These are phyloP conservation scores for Troglohyphantes excavatus DNA, from an alignment of 2,888 invertebrate genomes.

Conservation along the genomic window DNA sequence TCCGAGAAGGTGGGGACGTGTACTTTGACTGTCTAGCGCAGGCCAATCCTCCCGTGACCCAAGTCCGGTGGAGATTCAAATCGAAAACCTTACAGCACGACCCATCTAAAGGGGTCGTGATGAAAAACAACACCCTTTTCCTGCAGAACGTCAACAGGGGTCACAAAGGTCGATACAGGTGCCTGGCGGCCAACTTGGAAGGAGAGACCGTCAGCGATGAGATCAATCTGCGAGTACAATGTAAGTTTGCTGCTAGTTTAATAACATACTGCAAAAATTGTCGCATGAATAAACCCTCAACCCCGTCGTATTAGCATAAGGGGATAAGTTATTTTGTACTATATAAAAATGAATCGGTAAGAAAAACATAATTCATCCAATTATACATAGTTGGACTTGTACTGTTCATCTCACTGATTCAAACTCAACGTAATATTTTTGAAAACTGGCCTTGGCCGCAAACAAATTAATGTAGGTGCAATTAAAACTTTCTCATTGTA, in stretches of 20 bases:
- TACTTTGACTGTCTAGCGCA: constrained; percentile 96
- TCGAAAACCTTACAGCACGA: constrained; percentile 78
- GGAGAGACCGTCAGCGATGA: constrained; percentile 80
- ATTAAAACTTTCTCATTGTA: too few species aligned
- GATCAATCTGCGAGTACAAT: constrained; percentile 80
- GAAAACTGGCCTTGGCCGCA: too few species aligned
- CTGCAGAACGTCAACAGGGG: constrained; percentile 80
- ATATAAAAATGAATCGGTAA: too few species aligned
- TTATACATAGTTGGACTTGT: too few species aligned
- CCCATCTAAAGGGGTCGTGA: constrained; percentile 79
- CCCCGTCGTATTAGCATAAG: too few species aligned
- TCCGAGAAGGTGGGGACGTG: constrained; percentile 95
- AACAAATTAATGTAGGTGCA: too few species aligned
- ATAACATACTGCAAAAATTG: too few species aligned
- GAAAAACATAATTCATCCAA: too few species aligned
- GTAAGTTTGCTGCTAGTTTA: constrained; percentile 72
- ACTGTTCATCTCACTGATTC: too few species aligned
- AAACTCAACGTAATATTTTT: too few species aligned
- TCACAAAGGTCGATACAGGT: constrained; percentile 80
- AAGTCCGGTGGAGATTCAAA: constrained; percentile 88
- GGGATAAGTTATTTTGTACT: too few species aligned
- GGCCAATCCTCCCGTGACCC: constrained; percentile 92
- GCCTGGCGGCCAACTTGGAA: constrained; percentile 80
- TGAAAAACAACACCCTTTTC: constrained; percentile 80
- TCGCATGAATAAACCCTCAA: too few species aligned